Evolutionary conservation across 2,888 invertebrate genomes (phyloP).

Genomic region (Cephus pygmeus): DNA sequence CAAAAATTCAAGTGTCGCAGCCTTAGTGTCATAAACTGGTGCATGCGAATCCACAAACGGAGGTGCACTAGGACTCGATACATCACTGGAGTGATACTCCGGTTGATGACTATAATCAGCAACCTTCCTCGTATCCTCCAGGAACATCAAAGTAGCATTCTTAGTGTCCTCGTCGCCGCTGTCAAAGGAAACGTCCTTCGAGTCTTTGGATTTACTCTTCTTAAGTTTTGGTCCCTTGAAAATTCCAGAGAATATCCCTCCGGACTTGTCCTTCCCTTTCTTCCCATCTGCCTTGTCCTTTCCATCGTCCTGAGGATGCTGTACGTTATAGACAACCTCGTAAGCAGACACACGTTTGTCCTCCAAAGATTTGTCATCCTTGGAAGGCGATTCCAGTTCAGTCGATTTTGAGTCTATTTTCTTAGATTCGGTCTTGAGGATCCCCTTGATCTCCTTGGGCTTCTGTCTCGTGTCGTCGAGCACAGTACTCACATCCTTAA

Average conservation of each 20-base stretch:
- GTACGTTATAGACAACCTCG: slow-evolving; percentile 49
- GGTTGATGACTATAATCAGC: slow-evolving; percentile 27
- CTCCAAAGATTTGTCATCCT: slow-evolving; percentile 38
- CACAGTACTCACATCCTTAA: slow-evolving; percentile 67
- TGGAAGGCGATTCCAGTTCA: slow-evolving; percentile 23
- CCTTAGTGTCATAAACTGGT: slow-evolving; percentile 47
- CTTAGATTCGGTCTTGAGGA: slow-evolving; percentile 16
- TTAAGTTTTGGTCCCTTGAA: slow-evolving; percentile 58
- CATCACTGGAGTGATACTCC: slow-evolving; percentile 4
- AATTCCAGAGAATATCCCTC: slow-evolving; percentile 56
- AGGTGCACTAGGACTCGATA: slow-evolving; percentile 20
- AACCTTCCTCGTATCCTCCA: slow-evolving; percentile 42
- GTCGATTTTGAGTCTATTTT: slow-evolving; percentile 28
- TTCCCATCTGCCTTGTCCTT: slow-evolving; percentile 44
- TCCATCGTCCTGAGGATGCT: slow-evolving; percentile 26
- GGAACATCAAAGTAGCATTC: slow-evolving; percentile 36
- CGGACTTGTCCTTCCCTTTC: slow-evolving; percentile 54
- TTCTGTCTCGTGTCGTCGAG: slow-evolving; percentile 65
- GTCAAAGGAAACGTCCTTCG: slow-evolving; percentile 56
- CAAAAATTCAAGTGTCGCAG: slow-evolving; percentile 56
- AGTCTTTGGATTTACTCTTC: slow-evolving; percentile 53
- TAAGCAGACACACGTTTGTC: slow-evolving; percentile 41
- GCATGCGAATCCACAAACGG: slow-evolving; percentile 20
- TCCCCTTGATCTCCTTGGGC: slow-evolving; percentile 20
- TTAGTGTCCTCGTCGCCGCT: slow-evolving; percentile 57